A percentile compares a stretch with the other conserved stretches of the same genome.
phyloP scores from a whole-genome alignment of 2,888 invertebrate genomes.

The Tachina fera region DNA sequence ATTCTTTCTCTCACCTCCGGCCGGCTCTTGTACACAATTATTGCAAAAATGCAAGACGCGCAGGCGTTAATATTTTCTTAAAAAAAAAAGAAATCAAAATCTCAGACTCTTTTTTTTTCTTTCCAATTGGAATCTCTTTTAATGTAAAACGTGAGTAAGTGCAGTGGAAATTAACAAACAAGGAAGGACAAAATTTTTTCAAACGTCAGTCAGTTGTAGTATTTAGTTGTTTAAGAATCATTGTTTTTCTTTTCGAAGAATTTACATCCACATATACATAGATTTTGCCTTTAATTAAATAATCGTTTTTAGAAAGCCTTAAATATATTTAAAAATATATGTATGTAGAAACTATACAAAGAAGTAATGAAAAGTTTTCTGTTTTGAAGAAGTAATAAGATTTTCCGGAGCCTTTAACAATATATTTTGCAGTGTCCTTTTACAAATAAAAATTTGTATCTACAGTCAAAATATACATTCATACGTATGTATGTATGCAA shows the following conservation, averaged over 20 bases:
- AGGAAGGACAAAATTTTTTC: slow-evolving; percentile 32
- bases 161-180: slow-evolving; percentile 2
- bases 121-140: background rate
- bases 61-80: slow-evolving; percentile 18
- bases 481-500: background rate
- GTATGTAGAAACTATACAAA: too few relatives aligned
- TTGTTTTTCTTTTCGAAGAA: slow-evolving; percentile 46
- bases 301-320: slow-evolving; percentile 38
- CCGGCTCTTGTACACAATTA: background rate
- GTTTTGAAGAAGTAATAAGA: background rate
- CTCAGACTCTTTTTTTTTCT: background rate
- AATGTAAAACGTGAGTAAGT: slow-evolving; percentile 6
- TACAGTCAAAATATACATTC: background rate
- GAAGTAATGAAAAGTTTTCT: background rate
- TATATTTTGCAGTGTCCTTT: slow-evolving; percentile 58
- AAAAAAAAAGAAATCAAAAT: background rate
- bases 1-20: slow-evolving; percentile 13
- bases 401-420: slow-evolving; percentile 45
- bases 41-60: slow-evolving; percentile 9
- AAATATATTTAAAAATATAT: background rate
- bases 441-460: too few relatives aligned
- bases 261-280: background rate
- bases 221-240: slow-evolving; percentile 69
- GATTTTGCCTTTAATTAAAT: slow-evolving; percentile 61
- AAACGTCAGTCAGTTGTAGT: slow-evolving; percentile 65